A percentile compares a stretch with the other conserved stretches of the same genome.
Evolutionary conservation across 2,888 invertebrate genomes (phyloP).

Genomic region (Eulithis prunata): DNA sequence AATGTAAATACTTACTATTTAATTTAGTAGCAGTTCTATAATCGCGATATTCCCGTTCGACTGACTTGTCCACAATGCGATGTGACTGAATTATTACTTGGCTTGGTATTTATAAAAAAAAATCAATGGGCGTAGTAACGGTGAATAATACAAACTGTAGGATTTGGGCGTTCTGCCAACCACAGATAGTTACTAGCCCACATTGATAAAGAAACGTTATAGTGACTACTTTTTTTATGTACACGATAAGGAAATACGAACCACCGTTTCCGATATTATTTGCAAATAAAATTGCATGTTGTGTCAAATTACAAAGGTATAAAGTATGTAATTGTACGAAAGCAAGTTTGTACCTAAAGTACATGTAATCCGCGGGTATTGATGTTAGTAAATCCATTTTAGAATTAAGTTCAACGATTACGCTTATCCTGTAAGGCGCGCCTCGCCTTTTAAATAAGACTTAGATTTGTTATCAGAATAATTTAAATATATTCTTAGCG

Average conservation of each 20-base stretch:
- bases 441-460: constrained; percentile 77
- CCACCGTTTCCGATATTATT: constrained; percentile 13
- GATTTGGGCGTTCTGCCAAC: constrained; percentile 27
- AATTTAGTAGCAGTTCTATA: background rate
- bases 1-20: constrained; percentile 11
- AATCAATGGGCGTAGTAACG: constrained; percentile 21
- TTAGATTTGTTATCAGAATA: constrained; percentile 75
- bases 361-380: constrained; percentile 56
- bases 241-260: constrained; percentile 22
- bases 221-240: constrained; percentile 27
- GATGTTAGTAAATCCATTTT: constrained; percentile 59
- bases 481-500: constrained; percentile 63
- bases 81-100: constrained; percentile 25
- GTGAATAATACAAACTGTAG: constrained; percentile 18
- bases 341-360: constrained; percentile 33
- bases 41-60: constrained; percentile 4
- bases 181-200: constrained; percentile 31
- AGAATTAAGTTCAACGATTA: constrained; percentile 79
- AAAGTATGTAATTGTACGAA: constrained; percentile 26
- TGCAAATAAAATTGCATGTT: constrained; percentile 14
- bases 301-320: constrained; percentile 20
- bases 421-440: constrained; percentile 75
- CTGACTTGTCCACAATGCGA: constrained; percentile 10
- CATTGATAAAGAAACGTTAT: constrained; percentile 33
- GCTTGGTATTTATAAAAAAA: constrained; percentile 26